Conservation (phyloP, 1,140 invertebrate genomes). For the Caenorhabditis briggsae region DNA sequence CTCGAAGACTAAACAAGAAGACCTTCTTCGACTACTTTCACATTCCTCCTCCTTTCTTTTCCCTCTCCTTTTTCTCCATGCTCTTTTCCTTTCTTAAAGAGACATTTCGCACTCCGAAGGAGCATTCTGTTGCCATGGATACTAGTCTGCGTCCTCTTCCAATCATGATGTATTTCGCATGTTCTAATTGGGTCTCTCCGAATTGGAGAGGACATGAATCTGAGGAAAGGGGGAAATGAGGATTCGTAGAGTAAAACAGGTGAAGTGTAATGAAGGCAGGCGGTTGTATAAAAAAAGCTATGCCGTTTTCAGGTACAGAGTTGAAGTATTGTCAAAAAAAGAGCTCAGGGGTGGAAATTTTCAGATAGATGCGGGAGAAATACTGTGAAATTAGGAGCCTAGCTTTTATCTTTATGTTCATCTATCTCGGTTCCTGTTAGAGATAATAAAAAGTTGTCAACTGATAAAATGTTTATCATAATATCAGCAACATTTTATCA, state of each 20-base stretch:
- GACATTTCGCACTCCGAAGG: constrained; percentile 28
- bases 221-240: neutral
- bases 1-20: constrained; percentile 30
- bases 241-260: neutral
- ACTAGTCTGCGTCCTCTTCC: neutral
- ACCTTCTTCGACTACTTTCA: constrained; percentile 15
- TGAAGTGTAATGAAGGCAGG: neutral
- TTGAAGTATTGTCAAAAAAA: no score
- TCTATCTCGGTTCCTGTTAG: no score
- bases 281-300: no score
- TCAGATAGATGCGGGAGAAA: no score
- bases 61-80: neutral
- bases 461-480: no score
- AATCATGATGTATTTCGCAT: neutral
- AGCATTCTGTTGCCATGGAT: constrained; percentile 24
- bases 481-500: no score
- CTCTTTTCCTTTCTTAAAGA: constrained; percentile 24
- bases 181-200: constrained; percentile 4
- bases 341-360: no score
- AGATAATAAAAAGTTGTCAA: no score
- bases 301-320: no score
- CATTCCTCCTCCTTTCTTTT: neutral
- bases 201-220: neutral
- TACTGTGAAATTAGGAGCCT: no score
- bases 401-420: no score